Conservation (phyloP, 2,888 invertebrate genomes). For the Chymomyza procnemis region DNA sequence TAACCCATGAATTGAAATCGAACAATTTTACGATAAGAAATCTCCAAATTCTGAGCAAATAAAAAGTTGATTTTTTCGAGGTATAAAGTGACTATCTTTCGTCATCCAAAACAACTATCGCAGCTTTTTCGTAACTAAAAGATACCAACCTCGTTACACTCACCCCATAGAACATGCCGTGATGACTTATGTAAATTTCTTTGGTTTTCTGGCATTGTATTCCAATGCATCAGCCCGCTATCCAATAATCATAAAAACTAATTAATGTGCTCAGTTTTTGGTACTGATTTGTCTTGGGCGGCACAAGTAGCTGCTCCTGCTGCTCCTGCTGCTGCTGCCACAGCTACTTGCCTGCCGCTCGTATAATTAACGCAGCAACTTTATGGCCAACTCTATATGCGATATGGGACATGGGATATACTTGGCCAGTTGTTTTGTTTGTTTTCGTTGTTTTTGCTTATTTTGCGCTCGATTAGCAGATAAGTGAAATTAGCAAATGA, state of each 20-base stretch:
- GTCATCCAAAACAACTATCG: too few species aligned
- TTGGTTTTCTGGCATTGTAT: constrained; percentile 57
- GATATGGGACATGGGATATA: constrained; percentile 15
- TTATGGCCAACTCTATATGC: constrained; percentile 53
- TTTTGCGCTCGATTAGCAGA: constrained; percentile 72
- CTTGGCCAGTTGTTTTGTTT: not conserved
- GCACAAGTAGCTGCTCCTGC: constrained; percentile 48
- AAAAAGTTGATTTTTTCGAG: too few species aligned
- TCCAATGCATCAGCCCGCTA: constrained; percentile 54
- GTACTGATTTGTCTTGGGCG: constrained; percentile 40
- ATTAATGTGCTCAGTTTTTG: constrained; percentile 52
- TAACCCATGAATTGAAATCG: too few species aligned
- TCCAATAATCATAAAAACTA: constrained; percentile 73
- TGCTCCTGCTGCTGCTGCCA: not conserved
- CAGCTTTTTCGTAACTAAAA: too few species aligned
- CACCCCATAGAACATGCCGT: not conserved
- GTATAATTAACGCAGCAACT: constrained; percentile 69
- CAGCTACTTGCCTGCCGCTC: constrained; percentile 44
- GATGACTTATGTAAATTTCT: constrained; percentile 49
- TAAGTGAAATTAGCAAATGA: constrained; percentile 71
- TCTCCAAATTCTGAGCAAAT: too few species aligned
- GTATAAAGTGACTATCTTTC: too few species aligned
- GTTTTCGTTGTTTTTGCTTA: constrained; percentile 61
- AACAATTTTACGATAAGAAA: too few species aligned
- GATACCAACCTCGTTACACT: not conserved